These are phyloP conservation scores for Lacerta agilis DNA, from an alignment of 2,797 vertebrate species.

Conservation along the genomic window DNA sequence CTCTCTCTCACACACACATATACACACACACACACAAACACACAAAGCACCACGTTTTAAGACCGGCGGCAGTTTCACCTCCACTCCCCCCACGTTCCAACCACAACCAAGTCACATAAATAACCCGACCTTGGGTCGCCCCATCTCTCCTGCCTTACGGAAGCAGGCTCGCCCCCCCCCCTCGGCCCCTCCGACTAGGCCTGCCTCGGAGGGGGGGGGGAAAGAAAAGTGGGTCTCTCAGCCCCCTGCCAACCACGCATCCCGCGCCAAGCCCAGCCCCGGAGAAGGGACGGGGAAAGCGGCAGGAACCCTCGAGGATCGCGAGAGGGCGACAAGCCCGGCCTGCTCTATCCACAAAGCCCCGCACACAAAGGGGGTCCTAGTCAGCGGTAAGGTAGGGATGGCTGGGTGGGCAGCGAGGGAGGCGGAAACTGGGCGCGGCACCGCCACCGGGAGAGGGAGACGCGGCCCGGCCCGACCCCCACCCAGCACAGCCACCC, in stretches of 20 bases:
- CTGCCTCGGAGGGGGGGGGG: background rate
- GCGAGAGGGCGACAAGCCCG: slow-evolving; percentile 27
- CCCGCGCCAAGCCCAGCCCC: background rate
- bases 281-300: too few species aligned
- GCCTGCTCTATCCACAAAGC: background rate
- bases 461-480: too few species aligned
- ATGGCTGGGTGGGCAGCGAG: background rate
- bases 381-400: background rate
- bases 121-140: background rate
- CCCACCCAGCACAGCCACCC: too few species aligned
- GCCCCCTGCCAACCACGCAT: background rate
- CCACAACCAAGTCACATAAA: background rate
- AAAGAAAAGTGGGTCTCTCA: background rate
- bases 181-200: background rate
- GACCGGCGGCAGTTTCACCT: background rate
- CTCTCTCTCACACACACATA: background rate
- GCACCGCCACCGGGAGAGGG: background rate
- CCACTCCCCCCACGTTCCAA: background rate
- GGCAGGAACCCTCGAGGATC: background rate
- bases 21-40: too few species aligned
- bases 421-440: background rate
- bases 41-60: background rate
- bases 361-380: slow-evolving; percentile 7
- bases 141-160: too few species aligned
- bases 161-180: background rate